These are phyloP conservation scores for Dascyllus trimaculatus DNA, from an alignment of 2,113 vertebrate genomes.

Conservation along the genomic window DNA sequence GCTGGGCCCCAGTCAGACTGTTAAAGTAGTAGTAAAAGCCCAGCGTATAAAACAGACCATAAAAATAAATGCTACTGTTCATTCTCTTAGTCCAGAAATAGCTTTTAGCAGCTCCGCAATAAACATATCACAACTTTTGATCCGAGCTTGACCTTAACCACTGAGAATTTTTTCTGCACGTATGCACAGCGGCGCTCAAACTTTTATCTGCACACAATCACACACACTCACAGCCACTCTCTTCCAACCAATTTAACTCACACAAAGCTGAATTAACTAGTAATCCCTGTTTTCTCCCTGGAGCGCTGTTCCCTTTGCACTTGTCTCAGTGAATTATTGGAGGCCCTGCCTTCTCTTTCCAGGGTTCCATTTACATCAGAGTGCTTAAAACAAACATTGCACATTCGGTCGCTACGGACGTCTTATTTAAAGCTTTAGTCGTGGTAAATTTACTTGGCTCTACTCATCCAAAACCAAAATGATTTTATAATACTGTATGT, in stretches of 20 bases:
- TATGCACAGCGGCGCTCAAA: not conserved
- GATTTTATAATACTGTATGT: not conserved
- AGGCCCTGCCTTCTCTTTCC: conserved; percentile 33
- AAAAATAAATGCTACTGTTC: not conserved
- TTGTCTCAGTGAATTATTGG: conserved; percentile 69
- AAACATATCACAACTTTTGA: conserved; percentile 25
- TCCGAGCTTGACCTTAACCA: conserved; percentile 9
- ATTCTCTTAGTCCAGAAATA: not conserved
- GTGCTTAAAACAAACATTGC: conserved; percentile 31
- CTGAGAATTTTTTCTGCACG: conserved; percentile 13
- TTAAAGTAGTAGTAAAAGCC: not conserved
- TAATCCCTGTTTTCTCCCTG: conserved; percentile 63
- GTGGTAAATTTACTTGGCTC: not conserved
- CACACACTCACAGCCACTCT: conserved; percentile 40
- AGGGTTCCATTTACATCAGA: conserved; percentile 36
- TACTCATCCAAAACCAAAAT: not conserved
- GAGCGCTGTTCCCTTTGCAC: conserved; percentile 61
- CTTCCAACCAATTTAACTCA: conserved; percentile 62
- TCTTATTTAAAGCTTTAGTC: not conserved
- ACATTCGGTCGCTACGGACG: conserved; percentile 1
- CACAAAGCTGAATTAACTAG: conserved; percentile 68
- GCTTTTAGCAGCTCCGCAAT: conserved; percentile 18
- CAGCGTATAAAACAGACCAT: not conserved
- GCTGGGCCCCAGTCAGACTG: not conserved
- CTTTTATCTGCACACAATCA: not conserved